Percentiles rank a stretch among this genome's conserved stretches.
Evolutionary conservation across 2,113 vertebrate species (phyloP).

Genomic region (Morone chrysops): DNA sequence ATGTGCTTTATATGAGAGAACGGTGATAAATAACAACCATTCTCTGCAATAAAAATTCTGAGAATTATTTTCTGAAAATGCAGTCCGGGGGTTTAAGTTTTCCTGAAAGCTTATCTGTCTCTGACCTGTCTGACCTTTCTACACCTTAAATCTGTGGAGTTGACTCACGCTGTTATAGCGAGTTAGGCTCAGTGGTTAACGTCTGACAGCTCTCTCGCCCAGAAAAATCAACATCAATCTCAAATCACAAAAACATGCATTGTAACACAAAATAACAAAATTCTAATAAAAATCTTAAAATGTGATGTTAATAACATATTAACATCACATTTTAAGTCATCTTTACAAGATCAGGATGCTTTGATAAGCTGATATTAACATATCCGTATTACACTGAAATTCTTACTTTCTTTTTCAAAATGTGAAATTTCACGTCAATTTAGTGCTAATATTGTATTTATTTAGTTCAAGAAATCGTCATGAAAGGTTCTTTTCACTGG

Average conservation of each 20-base stretch:
- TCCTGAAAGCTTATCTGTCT: neutral
- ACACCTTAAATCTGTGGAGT: slow-evolving; percentile 46
- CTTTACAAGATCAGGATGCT: neutral
- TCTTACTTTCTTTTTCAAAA: neutral
- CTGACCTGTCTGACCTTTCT: slow-evolving; percentile 60
- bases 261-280: no score
- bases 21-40: neutral
- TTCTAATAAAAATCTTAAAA: no score
- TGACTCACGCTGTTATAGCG: neutral
- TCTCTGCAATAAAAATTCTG: neutral
- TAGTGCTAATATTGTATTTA: neutral
- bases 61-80: neutral
- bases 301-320: no score
- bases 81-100: neutral
- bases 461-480: neutral
- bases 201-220: neutral
- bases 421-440: neutral
- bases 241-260: neutral
- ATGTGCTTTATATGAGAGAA: neutral
- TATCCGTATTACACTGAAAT: no score
- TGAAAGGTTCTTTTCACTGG: neutral
- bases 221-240: neutral
- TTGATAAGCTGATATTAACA: neutral
- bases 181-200: slow-evolving; percentile 17
- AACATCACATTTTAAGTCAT: neutral